These are phyloP conservation scores for Ophioninae sp. DNA, from an alignment of 2,888 invertebrate genomes.

Conservation along the genomic window DNA sequence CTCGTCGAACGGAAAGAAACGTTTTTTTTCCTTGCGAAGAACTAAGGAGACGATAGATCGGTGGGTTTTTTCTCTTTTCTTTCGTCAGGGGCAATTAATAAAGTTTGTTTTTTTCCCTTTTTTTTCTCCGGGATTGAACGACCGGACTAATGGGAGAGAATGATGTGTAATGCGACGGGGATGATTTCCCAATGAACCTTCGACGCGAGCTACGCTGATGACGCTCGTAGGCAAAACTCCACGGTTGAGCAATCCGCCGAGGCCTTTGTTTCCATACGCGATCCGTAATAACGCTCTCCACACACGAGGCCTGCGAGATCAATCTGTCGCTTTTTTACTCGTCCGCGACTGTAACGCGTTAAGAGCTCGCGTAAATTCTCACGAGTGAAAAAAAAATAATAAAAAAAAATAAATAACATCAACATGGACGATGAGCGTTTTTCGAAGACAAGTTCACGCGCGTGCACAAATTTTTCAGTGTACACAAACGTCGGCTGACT, in stretches of 20 bases:
- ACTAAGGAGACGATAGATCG: background rate
- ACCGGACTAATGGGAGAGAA: constrained; percentile 10
- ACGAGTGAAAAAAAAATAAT: background rate
- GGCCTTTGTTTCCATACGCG: constrained; percentile 26
- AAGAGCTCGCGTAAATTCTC: background rate
- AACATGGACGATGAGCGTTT: background rate
- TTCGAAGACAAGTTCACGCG: background rate
- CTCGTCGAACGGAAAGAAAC: background rate
- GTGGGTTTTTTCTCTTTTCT: background rate
- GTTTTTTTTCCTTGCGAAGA: background rate
- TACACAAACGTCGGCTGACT: constrained; percentile 1
- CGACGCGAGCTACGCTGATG: constrained; percentile 3
- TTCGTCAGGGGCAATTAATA: background rate
- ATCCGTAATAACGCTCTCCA: constrained; percentile 13
- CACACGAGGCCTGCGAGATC: background rate
- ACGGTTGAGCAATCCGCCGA: constrained; percentile 13
- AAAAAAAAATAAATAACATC: background rate
- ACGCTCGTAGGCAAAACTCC: constrained; percentile 15
- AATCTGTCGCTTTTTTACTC: background rate
- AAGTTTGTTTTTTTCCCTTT: background rate
- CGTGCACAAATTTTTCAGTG: background rate
- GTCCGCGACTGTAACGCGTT: background rate
- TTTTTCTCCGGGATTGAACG: background rate
- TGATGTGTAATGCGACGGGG: constrained; percentile 12
- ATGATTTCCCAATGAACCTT: constrained; percentile 35